These are phyloP conservation scores for Atherinosoma microstoma DNA, from an alignment of 2,797 vertebrate genomes.

Conservation along the genomic window DNA sequence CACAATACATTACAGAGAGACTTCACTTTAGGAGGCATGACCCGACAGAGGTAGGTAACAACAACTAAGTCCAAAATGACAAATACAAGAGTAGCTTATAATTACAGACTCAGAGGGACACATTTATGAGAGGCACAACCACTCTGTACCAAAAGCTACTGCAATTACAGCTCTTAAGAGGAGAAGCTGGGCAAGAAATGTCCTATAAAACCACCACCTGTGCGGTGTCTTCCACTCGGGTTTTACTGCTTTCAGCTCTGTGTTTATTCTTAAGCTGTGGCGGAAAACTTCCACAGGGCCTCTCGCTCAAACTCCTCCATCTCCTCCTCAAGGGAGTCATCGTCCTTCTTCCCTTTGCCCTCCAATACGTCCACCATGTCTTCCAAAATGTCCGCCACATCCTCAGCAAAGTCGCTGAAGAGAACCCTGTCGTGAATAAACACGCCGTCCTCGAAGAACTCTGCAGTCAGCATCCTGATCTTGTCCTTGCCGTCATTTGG, in stretches of 20 bases:
- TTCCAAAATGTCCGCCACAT: slow-evolving; percentile 84
- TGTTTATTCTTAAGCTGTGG: slow-evolving; percentile 58
- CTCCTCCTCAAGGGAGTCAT: slow-evolving; percentile 80
- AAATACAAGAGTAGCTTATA: slow-evolving; percentile 72
- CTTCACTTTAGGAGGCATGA: slow-evolving; percentile 56
- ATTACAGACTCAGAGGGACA: slow-evolving; percentile 68
- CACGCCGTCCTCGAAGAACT: slow-evolving; percentile 77
- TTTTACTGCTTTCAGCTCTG: slow-evolving; percentile 8
- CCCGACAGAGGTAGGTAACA: slow-evolving; percentile 76
- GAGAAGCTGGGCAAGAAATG: slow-evolving; percentile 55
- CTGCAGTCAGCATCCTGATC: slow-evolving; percentile 68
- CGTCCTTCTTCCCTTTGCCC: slow-evolving; percentile 34
- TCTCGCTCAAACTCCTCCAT: slow-evolving; percentile 86
- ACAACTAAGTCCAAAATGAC: slow-evolving; percentile 70
- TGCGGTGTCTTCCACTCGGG: slow-evolving; percentile 31
- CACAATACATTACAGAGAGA: slow-evolving; percentile 63
- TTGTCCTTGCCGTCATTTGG: slow-evolving; percentile 68
- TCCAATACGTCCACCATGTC: slow-evolving; percentile 80
- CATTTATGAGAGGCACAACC: slow-evolving; percentile 65
- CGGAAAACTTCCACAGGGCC: slow-evolving; percentile 82
- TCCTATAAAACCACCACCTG: slow-evolving; percentile 49
- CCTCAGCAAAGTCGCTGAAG: slow-evolving; percentile 81
- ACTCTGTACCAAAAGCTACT: slow-evolving; percentile 68
- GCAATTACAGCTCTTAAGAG: slow-evolving; percentile 68
- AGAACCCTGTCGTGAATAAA: slow-evolving; percentile 78